These are phyloP conservation scores for Harpegnathos saltator DNA, from an alignment of 1,140 invertebrate species.

Conservation along the genomic window DNA sequence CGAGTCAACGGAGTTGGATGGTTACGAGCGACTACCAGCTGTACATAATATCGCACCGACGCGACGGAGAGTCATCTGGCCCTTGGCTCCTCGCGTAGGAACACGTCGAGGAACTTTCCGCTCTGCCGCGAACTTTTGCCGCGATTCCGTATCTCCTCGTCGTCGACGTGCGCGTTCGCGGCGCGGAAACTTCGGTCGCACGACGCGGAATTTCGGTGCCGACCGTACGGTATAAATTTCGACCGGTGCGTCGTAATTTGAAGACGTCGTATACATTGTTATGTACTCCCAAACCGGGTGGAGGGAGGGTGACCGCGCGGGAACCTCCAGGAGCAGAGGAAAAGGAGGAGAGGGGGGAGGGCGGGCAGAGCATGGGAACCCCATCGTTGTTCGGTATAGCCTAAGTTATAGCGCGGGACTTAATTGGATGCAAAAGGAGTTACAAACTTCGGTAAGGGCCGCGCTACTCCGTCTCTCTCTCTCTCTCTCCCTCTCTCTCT, in stretches of 20 bases:
- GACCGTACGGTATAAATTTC: slow-evolving; percentile 35
- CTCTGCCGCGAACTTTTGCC: slow-evolving; percentile 1
- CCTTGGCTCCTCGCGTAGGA: not conserved
- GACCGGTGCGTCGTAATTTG: slow-evolving; percentile 59
- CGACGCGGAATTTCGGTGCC: slow-evolving; percentile 37
- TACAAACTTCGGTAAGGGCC: slow-evolving; percentile 72
- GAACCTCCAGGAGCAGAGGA: too few species aligned
- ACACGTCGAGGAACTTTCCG: slow-evolving; percentile 18
- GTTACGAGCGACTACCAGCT: slow-evolving; percentile 42
- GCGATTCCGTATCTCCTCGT: not conserved
- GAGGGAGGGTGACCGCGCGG: too few species aligned
- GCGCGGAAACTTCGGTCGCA: slow-evolving; percentile 8
- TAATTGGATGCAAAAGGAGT: slow-evolving; percentile 78
- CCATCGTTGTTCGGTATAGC: slow-evolving; percentile 67
- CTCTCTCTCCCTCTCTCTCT: too few species aligned
- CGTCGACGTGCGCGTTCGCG: not conserved
- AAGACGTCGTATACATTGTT: slow-evolving; percentile 69
- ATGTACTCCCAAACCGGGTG: not conserved
- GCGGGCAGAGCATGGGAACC: slow-evolving; percentile 16
- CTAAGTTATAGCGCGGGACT: slow-evolving; percentile 77
- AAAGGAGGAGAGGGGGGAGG: too few species aligned
- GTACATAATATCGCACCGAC: slow-evolving; percentile 50
- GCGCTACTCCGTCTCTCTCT: slow-evolving; percentile 36
- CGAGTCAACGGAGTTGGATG: slow-evolving; percentile 52
- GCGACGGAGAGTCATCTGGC: not conserved